A percentile compares a stretch with the other conserved stretches of the same genome.
These are phyloP conservation scores for Crotophaga sulcirostris DNA, from an alignment of 2,113 vertebrate species.

Conservation along the genomic window DNA sequence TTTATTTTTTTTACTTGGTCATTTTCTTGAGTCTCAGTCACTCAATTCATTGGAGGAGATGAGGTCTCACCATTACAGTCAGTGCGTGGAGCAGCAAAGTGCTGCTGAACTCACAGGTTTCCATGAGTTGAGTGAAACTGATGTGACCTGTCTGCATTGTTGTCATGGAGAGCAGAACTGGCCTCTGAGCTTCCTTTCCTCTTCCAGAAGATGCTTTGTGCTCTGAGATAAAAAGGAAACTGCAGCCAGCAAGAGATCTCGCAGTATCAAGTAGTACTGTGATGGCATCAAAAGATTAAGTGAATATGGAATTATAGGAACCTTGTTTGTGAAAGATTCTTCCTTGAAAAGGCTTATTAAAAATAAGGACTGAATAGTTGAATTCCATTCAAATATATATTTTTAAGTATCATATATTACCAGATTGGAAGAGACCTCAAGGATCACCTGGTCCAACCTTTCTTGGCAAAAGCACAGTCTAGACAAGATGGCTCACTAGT, in stretches of 20 bases:
- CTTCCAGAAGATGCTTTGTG: not conserved
- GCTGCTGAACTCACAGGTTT: not conserved
- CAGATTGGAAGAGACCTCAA: too few relatives aligned
- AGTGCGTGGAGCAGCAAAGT: not conserved
- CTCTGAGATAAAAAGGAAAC: not conserved
- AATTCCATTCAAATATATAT: not conserved
- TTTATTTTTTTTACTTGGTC: not conserved
- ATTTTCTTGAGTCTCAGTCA: not conserved
- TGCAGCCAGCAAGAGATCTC: not conserved
- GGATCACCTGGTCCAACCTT: too few relatives aligned
- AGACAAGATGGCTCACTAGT: too few relatives aligned
- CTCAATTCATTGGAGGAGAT: not conserved
- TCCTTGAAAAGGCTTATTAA: not conserved
- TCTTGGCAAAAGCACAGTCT: too few relatives aligned
- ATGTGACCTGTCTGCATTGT: fast-evolving
- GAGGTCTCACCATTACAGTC: not conserved
- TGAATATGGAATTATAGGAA: not conserved
- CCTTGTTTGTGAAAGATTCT: not conserved
- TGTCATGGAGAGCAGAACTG: not conserved
- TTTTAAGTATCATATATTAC: not conserved
- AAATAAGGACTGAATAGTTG: not conserved
- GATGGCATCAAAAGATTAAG: not conserved
- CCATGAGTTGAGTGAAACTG: not conserved
- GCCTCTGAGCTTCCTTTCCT: not conserved
- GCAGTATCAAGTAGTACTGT: not conserved